Evolutionary conservation across 2,113 vertebrate species (phyloP).

Genomic region (Stomatorhinus ivindoensis): DNA sequence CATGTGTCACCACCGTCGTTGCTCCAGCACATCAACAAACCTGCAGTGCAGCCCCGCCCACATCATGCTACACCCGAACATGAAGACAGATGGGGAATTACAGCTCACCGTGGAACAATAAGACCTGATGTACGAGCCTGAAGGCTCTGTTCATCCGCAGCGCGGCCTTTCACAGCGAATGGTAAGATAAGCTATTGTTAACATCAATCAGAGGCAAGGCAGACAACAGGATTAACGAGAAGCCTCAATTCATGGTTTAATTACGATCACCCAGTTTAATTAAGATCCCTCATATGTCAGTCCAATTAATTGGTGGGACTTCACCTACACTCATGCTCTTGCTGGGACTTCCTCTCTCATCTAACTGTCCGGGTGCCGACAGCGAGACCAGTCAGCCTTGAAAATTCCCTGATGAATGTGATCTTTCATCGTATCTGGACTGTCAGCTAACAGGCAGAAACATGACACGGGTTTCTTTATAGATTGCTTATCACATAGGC

Average conservation of each 20-base stretch:
- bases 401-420: neutral
- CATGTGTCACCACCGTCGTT: neutral
- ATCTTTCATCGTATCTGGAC: neutral
- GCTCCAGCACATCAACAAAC: neutral
- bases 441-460: neutral
- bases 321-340: neutral
- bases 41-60: neutral
- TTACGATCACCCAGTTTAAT: constrained; percentile 2
- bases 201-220: neutral
- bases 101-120: neutral
- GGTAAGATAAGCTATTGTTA: constrained; percentile 7
- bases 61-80: neutral
- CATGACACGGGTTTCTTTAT: neutral
- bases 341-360: neutral
- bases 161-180: neutral
- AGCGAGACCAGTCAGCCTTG: neutral
- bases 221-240: neutral
- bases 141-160: neutral
- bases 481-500: neutral
- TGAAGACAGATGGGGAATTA: neutral
- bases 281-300: neutral
- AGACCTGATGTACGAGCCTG: neutral
- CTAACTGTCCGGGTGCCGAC: neutral
- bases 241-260: constrained; percentile 2
- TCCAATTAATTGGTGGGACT: neutral